Percentiles rank a stretch among this genome's conserved stretches.
Conservation (phyloP, 2,888 invertebrate genomes). For the Oxycera nigricornis region DNA sequence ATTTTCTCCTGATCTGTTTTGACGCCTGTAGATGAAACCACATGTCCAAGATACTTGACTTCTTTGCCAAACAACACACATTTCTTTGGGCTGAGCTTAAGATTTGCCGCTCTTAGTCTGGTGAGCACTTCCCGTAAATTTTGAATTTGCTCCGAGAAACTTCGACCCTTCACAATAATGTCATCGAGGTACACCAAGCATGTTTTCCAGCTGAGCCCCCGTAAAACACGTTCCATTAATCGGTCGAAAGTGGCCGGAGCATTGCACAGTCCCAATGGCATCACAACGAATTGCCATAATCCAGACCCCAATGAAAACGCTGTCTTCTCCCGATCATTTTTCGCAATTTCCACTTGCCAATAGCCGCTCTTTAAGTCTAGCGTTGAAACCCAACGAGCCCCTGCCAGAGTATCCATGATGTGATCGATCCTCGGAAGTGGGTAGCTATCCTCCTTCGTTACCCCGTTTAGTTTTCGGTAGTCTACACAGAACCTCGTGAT, state of each 20-base stretch:
- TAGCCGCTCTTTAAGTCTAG: slow-evolving; percentile 47
- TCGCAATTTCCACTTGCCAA: slow-evolving; percentile 42
- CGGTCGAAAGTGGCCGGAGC: slow-evolving; percentile 26
- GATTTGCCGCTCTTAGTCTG: slow-evolving; percentile 5
- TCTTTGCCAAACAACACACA: not conserved
- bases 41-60: slow-evolving; percentile 17
- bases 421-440: slow-evolving; percentile 6
- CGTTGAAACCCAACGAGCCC: not conserved
- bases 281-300: slow-evolving; percentile 50
- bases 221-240: slow-evolving; percentile 28
- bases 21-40: not conserved
- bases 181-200: slow-evolving; percentile 22
- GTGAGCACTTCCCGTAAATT: slow-evolving; percentile 2
- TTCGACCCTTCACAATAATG: not conserved
- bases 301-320: slow-evolving; percentile 48
- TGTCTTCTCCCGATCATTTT: slow-evolving; percentile 46
- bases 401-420: not conserved
- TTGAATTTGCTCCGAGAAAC: not conserved
- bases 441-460: slow-evolving; percentile 26
- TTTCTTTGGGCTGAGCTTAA: slow-evolving; percentile 24
- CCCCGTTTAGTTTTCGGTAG: slow-evolving; percentile 2
- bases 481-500: slow-evolving; percentile 15
- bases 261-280: slow-evolving; percentile 41
- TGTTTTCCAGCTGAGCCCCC: slow-evolving; percentile 17
- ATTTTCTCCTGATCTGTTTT: slow-evolving; percentile 17